Evolutionary conservation across 2,888 invertebrate genomes (phyloP).

Genomic region (Volucella zonaria): DNA sequence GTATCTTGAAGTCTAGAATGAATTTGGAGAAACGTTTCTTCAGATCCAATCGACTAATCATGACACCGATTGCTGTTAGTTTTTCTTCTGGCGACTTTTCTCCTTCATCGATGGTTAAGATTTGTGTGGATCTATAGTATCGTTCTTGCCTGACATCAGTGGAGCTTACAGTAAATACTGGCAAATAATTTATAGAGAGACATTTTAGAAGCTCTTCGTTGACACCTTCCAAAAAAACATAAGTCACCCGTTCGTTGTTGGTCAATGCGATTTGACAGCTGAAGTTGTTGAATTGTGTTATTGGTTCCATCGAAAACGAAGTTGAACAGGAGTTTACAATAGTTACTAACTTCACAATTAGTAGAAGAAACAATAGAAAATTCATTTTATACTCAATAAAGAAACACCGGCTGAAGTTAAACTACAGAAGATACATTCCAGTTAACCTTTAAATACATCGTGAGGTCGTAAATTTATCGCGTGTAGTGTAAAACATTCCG

Average conservation of each 20-base stretch:
- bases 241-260: conserved; percentile 32
- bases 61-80: not conserved
- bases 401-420: no score
- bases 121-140: conserved; percentile 32
- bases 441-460: no score
- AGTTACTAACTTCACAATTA: no score
- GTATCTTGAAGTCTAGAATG: conserved; percentile 77
- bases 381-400: no score
- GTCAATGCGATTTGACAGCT: conserved; percentile 41
- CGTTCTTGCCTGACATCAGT: conserved; percentile 12
- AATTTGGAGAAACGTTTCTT: conserved; percentile 78
- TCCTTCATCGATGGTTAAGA: conserved; percentile 27
- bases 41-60: not conserved
- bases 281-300: not conserved
- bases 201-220: conserved; percentile 33
- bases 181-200: conserved; percentile 14
- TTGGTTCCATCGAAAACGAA: no score
- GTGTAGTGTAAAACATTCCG: no score
- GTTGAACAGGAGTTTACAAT: no score
- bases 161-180: conserved; percentile 17
- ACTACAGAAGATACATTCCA: no score
- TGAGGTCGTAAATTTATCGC: no score
- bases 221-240: conserved; percentile 42
- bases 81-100: conserved; percentile 1
- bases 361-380: no score